Conservation (phyloP, 2,113 vertebrate species). For the Dasyornis broadbenti region DNA sequence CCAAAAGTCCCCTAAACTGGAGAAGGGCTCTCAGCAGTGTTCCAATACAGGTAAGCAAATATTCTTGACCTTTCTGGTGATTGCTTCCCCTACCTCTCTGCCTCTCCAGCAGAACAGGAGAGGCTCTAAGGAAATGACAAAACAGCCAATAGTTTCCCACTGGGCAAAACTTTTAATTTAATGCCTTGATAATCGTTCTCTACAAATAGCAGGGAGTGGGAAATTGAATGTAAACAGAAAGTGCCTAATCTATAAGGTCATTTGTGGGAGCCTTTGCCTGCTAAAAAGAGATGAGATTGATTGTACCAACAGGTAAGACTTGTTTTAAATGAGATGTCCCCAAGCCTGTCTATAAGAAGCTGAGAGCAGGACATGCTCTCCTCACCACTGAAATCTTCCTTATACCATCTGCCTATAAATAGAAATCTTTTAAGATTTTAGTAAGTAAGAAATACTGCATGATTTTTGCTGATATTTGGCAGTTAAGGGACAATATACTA, state of each 20-base stretch:
- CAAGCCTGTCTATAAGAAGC: not conserved
- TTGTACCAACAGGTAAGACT: not conserved
- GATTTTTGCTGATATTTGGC: not conserved
- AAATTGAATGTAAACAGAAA: conserved; percentile 56
- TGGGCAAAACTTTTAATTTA: conserved; percentile 51
- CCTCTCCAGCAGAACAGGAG: not conserved
- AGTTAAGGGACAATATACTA: not conserved
- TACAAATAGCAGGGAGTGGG: conserved; percentile 33
- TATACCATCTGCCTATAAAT: not conserved
- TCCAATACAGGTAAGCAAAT: conserved; percentile 50
- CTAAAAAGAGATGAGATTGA: conserved; percentile 45
- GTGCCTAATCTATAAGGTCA: conserved; percentile 44
- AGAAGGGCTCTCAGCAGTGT: not conserved
- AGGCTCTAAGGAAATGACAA: conserved; percentile 48
- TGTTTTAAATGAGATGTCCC: not conserved
- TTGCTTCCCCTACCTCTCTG: conserved; percentile 7
- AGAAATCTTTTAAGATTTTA: not conserved
- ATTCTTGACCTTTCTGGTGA: conserved; percentile 58
- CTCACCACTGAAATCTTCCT: not conserved
- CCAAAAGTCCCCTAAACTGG: not conserved
- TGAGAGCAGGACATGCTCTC: not conserved
- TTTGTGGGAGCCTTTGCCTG: conserved; percentile 8
- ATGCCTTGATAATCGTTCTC: conserved; percentile 51
- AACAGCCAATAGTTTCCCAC: conserved; percentile 43
- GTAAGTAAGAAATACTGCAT: not conserved